phyloP scores from a whole-genome alignment of 2,888 invertebrate species.

The Platynereis dumerilii region DNA sequence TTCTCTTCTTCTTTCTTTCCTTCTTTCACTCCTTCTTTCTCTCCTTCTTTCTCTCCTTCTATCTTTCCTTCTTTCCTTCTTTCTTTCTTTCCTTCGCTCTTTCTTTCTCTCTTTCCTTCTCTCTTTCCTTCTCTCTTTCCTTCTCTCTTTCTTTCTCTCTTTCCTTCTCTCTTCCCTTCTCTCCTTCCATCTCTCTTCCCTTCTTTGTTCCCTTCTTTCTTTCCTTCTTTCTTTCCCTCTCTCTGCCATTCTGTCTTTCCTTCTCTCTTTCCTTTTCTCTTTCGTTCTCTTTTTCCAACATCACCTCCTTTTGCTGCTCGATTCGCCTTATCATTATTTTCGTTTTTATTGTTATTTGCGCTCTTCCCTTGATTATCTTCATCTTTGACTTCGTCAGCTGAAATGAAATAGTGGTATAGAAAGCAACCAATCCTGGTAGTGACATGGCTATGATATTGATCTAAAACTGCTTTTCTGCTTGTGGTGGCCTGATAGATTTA shows the following conservation, averaged over 20 bases:
- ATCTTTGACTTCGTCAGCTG: no score
- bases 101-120: conserved; percentile 11
- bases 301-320: not conserved
- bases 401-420: no score
- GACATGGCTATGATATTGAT: no score
- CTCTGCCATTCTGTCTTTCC: no score
- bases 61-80: not conserved
- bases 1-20: conserved; percentile 14
- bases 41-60: conserved; percentile 4
- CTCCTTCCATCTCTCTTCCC: no score
- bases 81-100: not conserved
- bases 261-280: not conserved
- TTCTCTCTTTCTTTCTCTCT: not conserved
- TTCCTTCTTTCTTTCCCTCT: not conserved
- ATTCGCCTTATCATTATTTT: conserved; percentile 5
- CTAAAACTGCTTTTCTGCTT: no score
- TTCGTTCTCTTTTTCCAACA: conserved; percentile 1
- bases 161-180: not conserved
- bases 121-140: conserved; percentile 11
- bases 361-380: not conserved
- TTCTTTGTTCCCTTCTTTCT: not conserved
- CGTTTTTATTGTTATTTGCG: not conserved
- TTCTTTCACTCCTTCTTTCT: conserved; percentile 9
- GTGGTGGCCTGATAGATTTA: no score
- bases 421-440: no score